Evolutionary conservation across 35 echinoderm and acorn worm genomes (phyloP), one percentile per base, ranked within the genome.

Genomic region (Eucidaris tribuloides): DNA sequence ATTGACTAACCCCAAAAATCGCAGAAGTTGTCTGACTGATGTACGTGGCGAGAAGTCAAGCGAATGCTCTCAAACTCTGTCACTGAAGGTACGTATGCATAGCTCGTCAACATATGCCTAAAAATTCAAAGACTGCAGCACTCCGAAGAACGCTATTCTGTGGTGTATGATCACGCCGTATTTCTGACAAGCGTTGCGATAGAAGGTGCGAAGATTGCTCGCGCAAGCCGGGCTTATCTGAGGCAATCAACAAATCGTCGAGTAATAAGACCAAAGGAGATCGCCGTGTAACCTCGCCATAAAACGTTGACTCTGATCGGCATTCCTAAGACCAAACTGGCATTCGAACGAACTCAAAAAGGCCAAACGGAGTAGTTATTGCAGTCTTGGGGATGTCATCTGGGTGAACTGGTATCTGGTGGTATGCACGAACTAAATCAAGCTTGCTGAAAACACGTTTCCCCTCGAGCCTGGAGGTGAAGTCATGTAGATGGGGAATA

Each of bases 401-500:
- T 28, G 64, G 79, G 71, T 41, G 63, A 3, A 89, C 65, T 4
- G 64, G 79, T 17, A 83, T 89, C 5, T 89, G 79, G 36, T 89
- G 79, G 46, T 89, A 89, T 5, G 87, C 79, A 28, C 48, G 33
- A 2, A 80, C 78, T 33, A 89, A 65, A 23, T 89, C 79, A 4
- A 90, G 37, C 38, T 77, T 90, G 6, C 37, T 63, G 37, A 90
- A 84, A 22, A 84, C 33, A 38, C 9, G 24, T 29, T 58, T 76
- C 0, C 88, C 88, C 2, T 76, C 20, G 4, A 91, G 59, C 36
- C 30, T 35, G n/a, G 50, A 13, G 17, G 74, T 65, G 33, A 85
- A 85, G 54, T 91, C 82, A 17, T 91, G 71, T 7, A 91, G 38
- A 54, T 85, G 89, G 1, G 82, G 89, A 2, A 86, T 66, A 6